These are phyloP conservation scores for Cheilosia pagana DNA, from an alignment of 2,888 invertebrate species.

Conservation along the genomic window DNA sequence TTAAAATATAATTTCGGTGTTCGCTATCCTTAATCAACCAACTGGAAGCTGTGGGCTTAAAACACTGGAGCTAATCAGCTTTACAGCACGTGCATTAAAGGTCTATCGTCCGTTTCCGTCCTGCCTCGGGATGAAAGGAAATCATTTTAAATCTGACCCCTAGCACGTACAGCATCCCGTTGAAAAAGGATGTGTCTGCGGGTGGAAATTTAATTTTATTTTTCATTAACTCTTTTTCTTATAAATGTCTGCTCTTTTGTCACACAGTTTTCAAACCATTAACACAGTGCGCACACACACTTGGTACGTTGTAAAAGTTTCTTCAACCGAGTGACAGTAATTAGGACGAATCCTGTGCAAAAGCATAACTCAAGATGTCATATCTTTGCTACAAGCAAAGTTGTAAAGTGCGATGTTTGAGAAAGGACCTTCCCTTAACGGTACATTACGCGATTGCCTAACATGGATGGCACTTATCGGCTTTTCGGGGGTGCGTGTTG, in stretches of 20 bases:
- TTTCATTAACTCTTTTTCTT: neutral
- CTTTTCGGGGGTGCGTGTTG: constrained; percentile 33
- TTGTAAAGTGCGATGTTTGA: constrained; percentile 18
- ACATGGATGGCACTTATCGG: constrained; percentile 37
- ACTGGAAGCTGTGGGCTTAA: neutral
- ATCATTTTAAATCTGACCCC: neutral
- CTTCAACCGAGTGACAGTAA: constrained; percentile 60
- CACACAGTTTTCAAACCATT: constrained; percentile 26
- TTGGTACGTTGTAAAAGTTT: constrained; percentile 20
- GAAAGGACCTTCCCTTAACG: constrained; percentile 35
- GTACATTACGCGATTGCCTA: constrained; percentile 50
- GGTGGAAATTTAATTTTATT: neutral
- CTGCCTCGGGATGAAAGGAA: neutral
- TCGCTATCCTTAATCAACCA: neutral
- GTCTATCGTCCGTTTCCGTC: neutral
- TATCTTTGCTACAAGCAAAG: constrained; percentile 34
- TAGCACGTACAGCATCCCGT: neutral
- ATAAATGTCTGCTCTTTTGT: constrained; percentile 42
- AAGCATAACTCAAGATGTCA: constrained; percentile 49
- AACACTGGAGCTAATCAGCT: neutral
- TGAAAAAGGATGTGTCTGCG: neutral
- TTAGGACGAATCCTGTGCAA: constrained; percentile 51
- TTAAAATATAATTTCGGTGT: neutral
- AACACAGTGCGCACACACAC: neutral
- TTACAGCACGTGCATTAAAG: neutral